Evolutionary conservation across 1,140 invertebrate species (phyloP).

Genomic region (Polypedilum vanderplanki): DNA sequence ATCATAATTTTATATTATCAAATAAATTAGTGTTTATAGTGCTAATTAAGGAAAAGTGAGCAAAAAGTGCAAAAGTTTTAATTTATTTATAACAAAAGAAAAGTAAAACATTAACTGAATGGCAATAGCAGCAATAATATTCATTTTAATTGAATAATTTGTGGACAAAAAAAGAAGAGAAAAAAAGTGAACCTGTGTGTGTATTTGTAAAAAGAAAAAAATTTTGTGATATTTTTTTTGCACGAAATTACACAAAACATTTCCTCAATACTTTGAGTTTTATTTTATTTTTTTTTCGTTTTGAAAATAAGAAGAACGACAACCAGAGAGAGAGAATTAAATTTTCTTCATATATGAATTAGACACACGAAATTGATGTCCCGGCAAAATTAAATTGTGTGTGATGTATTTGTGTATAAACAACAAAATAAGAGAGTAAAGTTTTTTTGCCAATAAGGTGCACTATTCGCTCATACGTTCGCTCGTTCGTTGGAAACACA

Average conservation of each 20-base stretch:
- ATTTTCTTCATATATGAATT: not conserved
- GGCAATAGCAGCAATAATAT: too few relatives aligned
- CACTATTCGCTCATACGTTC: not conserved
- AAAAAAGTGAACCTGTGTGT: not conserved
- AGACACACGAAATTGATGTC: not conserved
- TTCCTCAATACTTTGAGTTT: slow-evolving; percentile 2
- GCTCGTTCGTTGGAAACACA: not conserved
- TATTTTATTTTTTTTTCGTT: not conserved
- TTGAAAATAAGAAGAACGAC: not conserved
- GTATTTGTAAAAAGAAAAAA: not conserved
- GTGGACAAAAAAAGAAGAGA: not conserved
- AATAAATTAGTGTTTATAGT: not conserved
- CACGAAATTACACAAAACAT: not conserved
- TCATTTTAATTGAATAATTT: not conserved
- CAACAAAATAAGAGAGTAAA: not conserved
- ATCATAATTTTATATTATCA: not conserved
- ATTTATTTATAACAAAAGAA: not conserved
- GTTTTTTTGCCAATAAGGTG: not conserved
- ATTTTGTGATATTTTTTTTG: not conserved
- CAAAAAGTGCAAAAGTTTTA: not conserved
- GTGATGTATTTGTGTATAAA: not conserved
- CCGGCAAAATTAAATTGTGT: not conserved
- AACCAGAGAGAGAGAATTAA: not conserved
- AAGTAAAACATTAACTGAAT: not conserved
- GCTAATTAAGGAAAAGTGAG: not conserved